Percentiles rank a stretch among this genome's conserved stretches.
phyloP scores from a whole-genome alignment of 2,797 vertebrate genomes.

The Acanthopagrus latus region DNA sequence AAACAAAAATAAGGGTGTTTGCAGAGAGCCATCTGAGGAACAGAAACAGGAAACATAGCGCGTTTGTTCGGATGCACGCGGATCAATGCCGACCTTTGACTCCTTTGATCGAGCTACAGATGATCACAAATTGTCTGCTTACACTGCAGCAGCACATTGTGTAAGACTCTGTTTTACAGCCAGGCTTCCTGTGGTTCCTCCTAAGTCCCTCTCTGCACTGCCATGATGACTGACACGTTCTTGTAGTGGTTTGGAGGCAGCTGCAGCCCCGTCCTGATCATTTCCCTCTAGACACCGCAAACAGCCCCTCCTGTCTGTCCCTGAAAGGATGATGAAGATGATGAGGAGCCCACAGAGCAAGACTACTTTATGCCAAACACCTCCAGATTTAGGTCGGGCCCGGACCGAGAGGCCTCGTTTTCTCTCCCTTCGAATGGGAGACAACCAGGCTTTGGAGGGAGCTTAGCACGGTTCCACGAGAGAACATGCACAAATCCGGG shows the following conservation, averaged over 20 bases:
- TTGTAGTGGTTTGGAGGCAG: slow-evolving; percentile 44
- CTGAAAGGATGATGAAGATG: slow-evolving; percentile 26
- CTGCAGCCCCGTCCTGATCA: slow-evolving; percentile 28
- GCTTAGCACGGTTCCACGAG: slow-evolving; percentile 8
- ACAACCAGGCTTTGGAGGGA: slow-evolving; percentile 24
- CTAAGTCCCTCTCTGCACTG: neutral
- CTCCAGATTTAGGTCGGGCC: slow-evolving; percentile 39
- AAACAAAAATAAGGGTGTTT: slow-evolving; percentile 24
- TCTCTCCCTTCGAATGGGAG: slow-evolving; percentile 8
- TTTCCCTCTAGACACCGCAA: slow-evolving; percentile 51
- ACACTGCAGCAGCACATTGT: neutral
- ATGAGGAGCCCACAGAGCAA: slow-evolving; percentile 16
- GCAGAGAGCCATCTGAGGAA: slow-evolving; percentile 39
- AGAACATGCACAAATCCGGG: slow-evolving; percentile 29
- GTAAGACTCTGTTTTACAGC: slow-evolving; percentile 5
- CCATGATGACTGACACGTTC: slow-evolving; percentile 40
- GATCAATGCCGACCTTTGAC: slow-evolving; percentile 35
- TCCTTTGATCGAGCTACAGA: slow-evolving; percentile 16
- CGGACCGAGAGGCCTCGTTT: slow-evolving; percentile 39
- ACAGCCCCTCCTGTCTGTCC: slow-evolving; percentile 50
- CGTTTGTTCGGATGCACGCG: slow-evolving; percentile 6
- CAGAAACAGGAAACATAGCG: slow-evolving; percentile 2
- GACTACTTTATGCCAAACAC: slow-evolving; percentile 45
- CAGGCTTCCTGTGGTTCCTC: slow-evolving; percentile 11
- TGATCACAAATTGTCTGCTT: slow-evolving; percentile 20